phyloP scores from a whole-genome alignment of 2,797 vertebrate species.

The Pitangus sulphuratus region DNA sequence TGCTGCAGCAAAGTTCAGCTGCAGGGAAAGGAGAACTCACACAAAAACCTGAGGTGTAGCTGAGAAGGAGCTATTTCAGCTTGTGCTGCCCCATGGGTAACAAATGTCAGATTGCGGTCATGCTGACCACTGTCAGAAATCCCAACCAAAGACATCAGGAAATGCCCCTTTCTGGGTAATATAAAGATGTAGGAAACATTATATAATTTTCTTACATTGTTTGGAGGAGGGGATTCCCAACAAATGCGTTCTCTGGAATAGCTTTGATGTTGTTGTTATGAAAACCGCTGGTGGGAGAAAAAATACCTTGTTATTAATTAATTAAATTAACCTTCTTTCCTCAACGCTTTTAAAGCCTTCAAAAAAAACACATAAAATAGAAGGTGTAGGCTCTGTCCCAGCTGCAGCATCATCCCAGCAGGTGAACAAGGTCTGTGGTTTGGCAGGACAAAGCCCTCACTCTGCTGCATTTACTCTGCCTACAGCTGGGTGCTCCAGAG shows the following conservation, averaged over 20 bases:
- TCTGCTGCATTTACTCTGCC: background rate
- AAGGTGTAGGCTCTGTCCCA: background rate
- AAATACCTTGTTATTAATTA: background rate
- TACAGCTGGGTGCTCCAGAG: background rate
- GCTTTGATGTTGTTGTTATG: conserved; percentile 96
- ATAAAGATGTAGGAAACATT: background rate
- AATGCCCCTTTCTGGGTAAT: background rate
- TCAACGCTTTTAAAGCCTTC: background rate
- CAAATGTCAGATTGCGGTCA: background rate
- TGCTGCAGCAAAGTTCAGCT: background rate
- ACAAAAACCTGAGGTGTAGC: background rate
- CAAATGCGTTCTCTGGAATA: conserved; percentile 92
- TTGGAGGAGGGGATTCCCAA: conserved; percentile 93
- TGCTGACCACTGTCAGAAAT: background rate
- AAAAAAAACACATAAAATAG: background rate
- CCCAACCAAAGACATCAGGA: background rate
- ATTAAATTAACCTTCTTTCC: background rate
- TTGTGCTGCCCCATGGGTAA: background rate
- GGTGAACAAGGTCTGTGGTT: background rate
- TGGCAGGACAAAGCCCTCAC: background rate
- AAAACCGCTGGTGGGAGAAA: conserved; percentile 85
- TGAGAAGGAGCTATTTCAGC: background rate
- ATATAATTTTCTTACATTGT: conserved; percentile 86
- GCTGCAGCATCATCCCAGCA: background rate
- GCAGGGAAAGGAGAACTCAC: background rate